Percentiles rank a stretch among this genome's conserved stretches.
phyloP scores from a whole-genome alignment of 2,888 invertebrate genomes.

The Sinopyrophorus schimmeli region DNA sequence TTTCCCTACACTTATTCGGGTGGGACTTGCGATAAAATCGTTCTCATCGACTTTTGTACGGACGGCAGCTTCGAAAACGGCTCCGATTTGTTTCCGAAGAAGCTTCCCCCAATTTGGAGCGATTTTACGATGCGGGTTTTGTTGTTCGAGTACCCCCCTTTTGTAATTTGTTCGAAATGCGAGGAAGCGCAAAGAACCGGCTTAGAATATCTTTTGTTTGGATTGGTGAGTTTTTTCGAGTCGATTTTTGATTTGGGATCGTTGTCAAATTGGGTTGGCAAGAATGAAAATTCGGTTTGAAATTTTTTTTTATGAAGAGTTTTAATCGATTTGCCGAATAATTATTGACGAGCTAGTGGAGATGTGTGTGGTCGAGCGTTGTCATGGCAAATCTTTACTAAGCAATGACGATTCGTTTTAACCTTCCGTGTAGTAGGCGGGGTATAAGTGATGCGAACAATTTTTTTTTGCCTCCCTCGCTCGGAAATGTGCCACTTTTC shows the following conservation, averaged over 20 bases:
- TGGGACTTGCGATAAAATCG: background rate
- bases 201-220: conserved; percentile 9
- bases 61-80: conserved; percentile 1
- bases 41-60: background rate
- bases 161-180: background rate
- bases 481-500: no score
- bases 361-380: no score
- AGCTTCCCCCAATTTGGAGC: conserved; percentile 10
- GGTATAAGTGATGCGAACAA: no score
- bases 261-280: background rate
- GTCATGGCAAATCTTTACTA: background rate
- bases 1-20: conserved; percentile 7
- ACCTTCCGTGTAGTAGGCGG: no score
- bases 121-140: conserved; percentile 3
- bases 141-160: conserved; percentile 10
- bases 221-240: conserved; percentile 11
- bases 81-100: conserved; percentile 8
- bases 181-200: background rate
- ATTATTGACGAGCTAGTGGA: no score
- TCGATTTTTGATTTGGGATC: background rate
- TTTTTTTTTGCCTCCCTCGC: no score
- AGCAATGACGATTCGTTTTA: no score
- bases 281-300: background rate
- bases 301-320: no score
- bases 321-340: no score